These are phyloP conservation scores for Eumeta japonica DNA, from an alignment of 1,140 invertebrate genomes.

Conservation along the genomic window DNA sequence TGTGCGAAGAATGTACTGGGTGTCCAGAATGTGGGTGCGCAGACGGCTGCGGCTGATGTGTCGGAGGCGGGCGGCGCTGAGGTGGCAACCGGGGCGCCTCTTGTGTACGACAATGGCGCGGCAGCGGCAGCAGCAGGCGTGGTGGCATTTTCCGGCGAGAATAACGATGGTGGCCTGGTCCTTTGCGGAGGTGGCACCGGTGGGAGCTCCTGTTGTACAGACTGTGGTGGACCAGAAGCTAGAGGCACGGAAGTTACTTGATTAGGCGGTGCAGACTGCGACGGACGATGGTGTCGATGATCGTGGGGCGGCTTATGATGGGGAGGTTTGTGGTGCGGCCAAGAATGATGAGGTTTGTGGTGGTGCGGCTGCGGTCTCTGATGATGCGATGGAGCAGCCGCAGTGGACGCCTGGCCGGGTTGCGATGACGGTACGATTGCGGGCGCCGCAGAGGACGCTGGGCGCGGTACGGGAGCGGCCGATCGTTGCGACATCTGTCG, in stretches of 20 bases:
- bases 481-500: constrained; percentile 24
- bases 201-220: constrained; percentile 2
- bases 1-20: neutral
- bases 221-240: constrained; percentile 10
- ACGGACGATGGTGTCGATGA: constrained; percentile 22
- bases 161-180: constrained; percentile 39
- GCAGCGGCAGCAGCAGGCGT: constrained; percentile 28
- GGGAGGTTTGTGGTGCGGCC: constrained; percentile 29
- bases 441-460: neutral
- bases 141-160: constrained; percentile 42
- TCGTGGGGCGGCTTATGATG: constrained; percentile 37
- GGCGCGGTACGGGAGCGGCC: neutral
- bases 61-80: constrained; percentile 10
- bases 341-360: constrained; percentile 32
- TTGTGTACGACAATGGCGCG: constrained; percentile 20
- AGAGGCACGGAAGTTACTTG: constrained; percentile 11
- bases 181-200: constrained; percentile 23
- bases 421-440: neutral
- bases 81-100: constrained; percentile 23
- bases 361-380: constrained; percentile 23
- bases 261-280: constrained; percentile 7
- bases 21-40: neutral
- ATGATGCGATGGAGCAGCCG: constrained; percentile 25
- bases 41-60: constrained; percentile 9
- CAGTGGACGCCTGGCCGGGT: constrained; percentile 11